Conservation (phyloP, 2,797 vertebrate species). For the Pipistrellus nathusii region DNA sequence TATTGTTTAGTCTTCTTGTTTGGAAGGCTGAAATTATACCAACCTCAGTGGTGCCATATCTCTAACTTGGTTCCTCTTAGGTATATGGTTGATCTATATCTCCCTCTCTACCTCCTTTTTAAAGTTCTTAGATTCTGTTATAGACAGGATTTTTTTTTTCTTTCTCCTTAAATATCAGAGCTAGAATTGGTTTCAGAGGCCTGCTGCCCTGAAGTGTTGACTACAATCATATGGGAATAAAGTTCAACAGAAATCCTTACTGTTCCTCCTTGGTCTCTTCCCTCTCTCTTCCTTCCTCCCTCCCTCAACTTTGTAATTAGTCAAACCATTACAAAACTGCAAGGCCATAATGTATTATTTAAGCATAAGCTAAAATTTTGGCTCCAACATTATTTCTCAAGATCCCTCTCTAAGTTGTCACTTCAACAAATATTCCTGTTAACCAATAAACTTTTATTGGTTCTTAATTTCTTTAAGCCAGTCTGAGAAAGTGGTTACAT, state of each 20-base stretch:
- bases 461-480: neutral
- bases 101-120: neutral
- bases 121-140: conserved; percentile 16
- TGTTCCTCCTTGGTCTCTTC: fast-evolving
- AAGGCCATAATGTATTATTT: neutral
- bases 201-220: neutral
- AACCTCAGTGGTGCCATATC: no score
- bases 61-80: neutral
- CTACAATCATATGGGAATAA: neutral
- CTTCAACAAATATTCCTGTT: neutral
- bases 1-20: neutral
- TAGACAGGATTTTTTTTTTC: neutral
- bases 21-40: neutral
- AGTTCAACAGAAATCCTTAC: neutral
- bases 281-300: neutral
- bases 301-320: neutral
- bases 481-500: neutral
- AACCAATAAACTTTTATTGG: neutral
- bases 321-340: neutral
- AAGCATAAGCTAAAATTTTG: neutral
- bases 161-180: conserved; percentile 14
- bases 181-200: neutral
- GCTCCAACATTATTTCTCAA: neutral
- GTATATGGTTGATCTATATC: neutral
- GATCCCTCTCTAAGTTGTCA: neutral